Evolutionary conservation across 2,888 invertebrate genomes (phyloP).

Genomic region (Nomada ferruginata): DNA sequence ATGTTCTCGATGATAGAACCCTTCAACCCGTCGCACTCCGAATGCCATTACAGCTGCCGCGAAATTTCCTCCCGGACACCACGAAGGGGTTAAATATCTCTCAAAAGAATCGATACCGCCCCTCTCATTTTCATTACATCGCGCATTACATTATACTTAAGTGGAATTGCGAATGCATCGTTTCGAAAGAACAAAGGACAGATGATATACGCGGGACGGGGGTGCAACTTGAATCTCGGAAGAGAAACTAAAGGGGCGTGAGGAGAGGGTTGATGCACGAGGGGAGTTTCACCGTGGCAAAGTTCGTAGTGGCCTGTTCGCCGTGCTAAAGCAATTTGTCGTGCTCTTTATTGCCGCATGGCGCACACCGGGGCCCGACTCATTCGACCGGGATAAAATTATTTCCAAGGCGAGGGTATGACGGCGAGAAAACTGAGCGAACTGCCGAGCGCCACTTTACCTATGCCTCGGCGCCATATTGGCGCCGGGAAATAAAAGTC

Average conservation of each 20-base stretch:
- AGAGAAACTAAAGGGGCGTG: slow-evolving; percentile 4
- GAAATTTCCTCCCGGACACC: no score
- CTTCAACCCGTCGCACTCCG: no score
- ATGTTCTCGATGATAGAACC: no score
- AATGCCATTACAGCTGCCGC: no score
- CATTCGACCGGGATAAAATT: slow-evolving; percentile 69
- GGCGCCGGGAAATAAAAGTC: slow-evolving; percentile 68
- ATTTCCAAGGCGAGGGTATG: slow-evolving; percentile 65
- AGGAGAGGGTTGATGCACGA: slow-evolving; percentile 52
- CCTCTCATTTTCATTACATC: no score
- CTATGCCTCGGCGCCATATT: slow-evolving; percentile 59
- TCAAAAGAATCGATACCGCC: no score
- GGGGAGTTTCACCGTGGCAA: slow-evolving; percentile 61
- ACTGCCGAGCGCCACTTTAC: slow-evolving; percentile 41
- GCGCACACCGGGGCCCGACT: slow-evolving; percentile 65
- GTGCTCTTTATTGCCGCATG: slow-evolving; percentile 71
- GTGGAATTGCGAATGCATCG: no score
- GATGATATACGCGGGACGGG: background rate
- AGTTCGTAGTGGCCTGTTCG: slow-evolving; percentile 57
- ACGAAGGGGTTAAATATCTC: no score
- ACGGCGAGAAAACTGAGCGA: slow-evolving; percentile 39
- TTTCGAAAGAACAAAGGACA: background rate
- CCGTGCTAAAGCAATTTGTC: slow-evolving; percentile 74
- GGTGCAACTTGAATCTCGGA: slow-evolving; percentile 30
- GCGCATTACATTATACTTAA: background rate